Base-by-base conservation (phyloP, 2,113 vertebrate species). In the Toxotes jaculatrix region DNA sequence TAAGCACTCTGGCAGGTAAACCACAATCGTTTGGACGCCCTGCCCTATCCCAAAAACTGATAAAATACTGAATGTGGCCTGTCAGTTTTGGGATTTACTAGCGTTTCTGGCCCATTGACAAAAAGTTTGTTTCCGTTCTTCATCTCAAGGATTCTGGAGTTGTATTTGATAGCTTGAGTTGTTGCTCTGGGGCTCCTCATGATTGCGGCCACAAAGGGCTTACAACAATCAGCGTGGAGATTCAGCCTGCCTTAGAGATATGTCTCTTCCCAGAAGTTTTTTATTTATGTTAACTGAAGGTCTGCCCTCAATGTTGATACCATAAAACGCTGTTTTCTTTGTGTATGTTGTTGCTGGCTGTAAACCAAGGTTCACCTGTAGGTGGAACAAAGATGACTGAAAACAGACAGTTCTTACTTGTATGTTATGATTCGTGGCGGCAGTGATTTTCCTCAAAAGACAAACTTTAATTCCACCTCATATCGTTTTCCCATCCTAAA, bases 191-290 rank as follows among this genome's bases (percentile, higher is more conserved):
- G 72, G 70, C 42, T 73, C 36, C 27, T 74, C 3, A 1, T 83
- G 86, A 88, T 80, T 88, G 74, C 51, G 9, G 82, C 47, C 82
- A 56, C 80, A 85, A 49, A 82, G 61, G 73, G 67, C 60, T 87
- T 87, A 74, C n/a, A 81, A 72, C 79, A 78, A 79, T 85, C 82
- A 74, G 62, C 32, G 67, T 53, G 42, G 69, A 76, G 76, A 87
- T 76, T 77, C 59, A 23, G 60, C 40, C 65, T 51, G 14, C 60
- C 57, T 72, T 14, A 32, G n/a, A 77, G 64, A 82, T 32, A 57
- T 7, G 42, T 56, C 45, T 76, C 43, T 42, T 77, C n/a, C 59
- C 67, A 78, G 34, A 57, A 10, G 14, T 36, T 56, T 87, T 59
- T 40, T 82, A 79, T 89, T 87, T 68, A 70, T 77, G 79, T 83